Conservation (phyloP, 2,797 vertebrate genomes). For the Lutjanus argentimaculatus region DNA sequence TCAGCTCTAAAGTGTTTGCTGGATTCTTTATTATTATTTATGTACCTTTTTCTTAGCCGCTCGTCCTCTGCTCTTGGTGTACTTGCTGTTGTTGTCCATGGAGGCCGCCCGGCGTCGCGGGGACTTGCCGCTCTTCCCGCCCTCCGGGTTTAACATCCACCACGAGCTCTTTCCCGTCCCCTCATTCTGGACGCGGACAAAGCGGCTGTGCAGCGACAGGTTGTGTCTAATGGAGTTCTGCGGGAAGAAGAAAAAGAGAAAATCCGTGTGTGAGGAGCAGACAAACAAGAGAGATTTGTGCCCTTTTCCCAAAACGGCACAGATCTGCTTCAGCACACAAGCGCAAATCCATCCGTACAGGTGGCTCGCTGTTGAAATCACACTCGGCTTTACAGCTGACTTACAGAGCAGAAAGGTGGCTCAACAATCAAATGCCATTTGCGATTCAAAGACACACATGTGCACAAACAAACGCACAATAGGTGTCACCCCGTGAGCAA, state of each 20-base stretch:
- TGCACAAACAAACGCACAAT: slow-evolving; percentile 34
- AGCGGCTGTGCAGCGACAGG: slow-evolving; percentile 97
- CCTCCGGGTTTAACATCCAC: slow-evolving; percentile 99
- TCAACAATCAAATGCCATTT: slow-evolving; percentile 56
- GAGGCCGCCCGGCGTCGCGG: slow-evolving; percentile 95
- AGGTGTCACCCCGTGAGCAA: slow-evolving; percentile 57
- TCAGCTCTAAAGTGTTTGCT: background rate
- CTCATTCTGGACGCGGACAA: slow-evolving; percentile 98
- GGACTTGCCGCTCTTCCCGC: slow-evolving; percentile 97
- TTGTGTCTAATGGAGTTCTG: slow-evolving; percentile 99
- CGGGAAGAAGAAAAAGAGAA: slow-evolving; percentile 59
- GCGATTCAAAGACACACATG: slow-evolving; percentile 47
- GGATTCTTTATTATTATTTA: background rate
- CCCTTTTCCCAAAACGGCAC: slow-evolving; percentile 74
- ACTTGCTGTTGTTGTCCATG: slow-evolving; percentile 99
- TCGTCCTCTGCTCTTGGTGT: slow-evolving; percentile 96
- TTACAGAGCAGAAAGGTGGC: slow-evolving; percentile 39
- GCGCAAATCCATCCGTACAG: slow-evolving; percentile 81
- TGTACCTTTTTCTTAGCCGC: slow-evolving; percentile 97
- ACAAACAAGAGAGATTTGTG: slow-evolving; percentile 67
- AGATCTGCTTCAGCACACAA: slow-evolving; percentile 57
- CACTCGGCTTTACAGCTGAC: slow-evolving; percentile 40
- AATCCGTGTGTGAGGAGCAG: slow-evolving; percentile 36
- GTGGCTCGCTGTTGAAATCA: slow-evolving; percentile 57
- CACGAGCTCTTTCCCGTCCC: slow-evolving; percentile 99